Evolutionary conservation across 2,797 vertebrate species (phyloP).

Genomic region (Siniperca undulata): DNA sequence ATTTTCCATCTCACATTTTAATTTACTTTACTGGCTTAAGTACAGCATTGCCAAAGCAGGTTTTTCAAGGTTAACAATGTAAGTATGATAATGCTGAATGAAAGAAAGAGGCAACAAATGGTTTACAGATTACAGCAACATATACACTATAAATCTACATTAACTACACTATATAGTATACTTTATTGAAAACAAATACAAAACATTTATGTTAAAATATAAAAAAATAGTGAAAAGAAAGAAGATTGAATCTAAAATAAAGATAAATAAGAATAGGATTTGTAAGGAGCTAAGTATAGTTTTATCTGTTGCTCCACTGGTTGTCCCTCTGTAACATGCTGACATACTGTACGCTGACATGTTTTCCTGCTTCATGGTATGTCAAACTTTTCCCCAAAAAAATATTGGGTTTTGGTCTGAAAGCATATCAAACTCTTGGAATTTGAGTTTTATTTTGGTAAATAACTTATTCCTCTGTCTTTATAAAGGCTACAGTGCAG

Average conservation of each 20-base stretch:
- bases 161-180: no score
- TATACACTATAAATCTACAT: not conserved
- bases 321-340: not conserved
- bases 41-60: not conserved
- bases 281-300: not conserved
- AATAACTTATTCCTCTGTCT: not conserved
- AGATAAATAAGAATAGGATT: not conserved
- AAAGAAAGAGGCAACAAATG: not conserved
- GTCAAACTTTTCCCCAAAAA: not conserved
- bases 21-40: not conserved
- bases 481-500: not conserved
- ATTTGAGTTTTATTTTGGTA: not conserved
- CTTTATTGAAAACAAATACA: not conserved
- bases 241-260: not conserved
- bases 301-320: not conserved
- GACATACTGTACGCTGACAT: not conserved
- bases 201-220: not conserved
- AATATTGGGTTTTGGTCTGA: not conserved
- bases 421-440: not conserved
- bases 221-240: not conserved
- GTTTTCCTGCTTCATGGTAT: not conserved
- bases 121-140: not conserved
- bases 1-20: not conserved
- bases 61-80: not conserved
- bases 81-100: not conserved